phyloP scores from a whole-genome alignment of 2,888 invertebrate species.

The Diarsia brunnea region DNA sequence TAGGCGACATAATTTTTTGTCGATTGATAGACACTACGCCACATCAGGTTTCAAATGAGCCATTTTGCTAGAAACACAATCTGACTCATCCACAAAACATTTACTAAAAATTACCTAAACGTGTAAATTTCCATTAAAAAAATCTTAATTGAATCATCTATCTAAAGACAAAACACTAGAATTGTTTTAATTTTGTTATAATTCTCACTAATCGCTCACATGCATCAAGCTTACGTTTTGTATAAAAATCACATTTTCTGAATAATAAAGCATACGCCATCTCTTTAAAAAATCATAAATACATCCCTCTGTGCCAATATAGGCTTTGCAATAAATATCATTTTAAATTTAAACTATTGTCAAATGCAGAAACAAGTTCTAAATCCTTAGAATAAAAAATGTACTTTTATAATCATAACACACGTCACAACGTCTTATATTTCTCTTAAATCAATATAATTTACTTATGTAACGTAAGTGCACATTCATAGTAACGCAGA shows the following conservation, averaged over 20 bases:
- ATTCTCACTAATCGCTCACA: slow-evolving; percentile 68
- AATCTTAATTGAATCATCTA: slow-evolving; percentile 66
- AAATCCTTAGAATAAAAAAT: slow-evolving; percentile 67
- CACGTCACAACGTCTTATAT: slow-evolving; percentile 71
- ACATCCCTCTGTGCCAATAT: slow-evolving; percentile 61
- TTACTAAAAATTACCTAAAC: slow-evolving; percentile 56
- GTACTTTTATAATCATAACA: slow-evolving; percentile 68
- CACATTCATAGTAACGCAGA: slow-evolving; percentile 64
- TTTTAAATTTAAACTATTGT: slow-evolving; percentile 76
- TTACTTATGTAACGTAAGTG: slow-evolving; percentile 64
- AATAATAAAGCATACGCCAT: slow-evolving; percentile 63
- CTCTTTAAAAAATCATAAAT: slow-evolving; percentile 61
- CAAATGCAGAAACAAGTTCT: slow-evolving; percentile 72
- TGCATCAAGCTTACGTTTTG: slow-evolving; percentile 67
- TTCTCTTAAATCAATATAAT: slow-evolving; percentile 64
- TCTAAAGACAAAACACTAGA: slow-evolving; percentile 68
- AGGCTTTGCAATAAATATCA: slow-evolving; percentile 67
- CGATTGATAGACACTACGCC: slow-evolving; percentile 19
- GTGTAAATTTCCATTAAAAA: slow-evolving; percentile 58
- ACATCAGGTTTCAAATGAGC: slow-evolving; percentile 27
- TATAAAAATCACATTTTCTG: slow-evolving; percentile 68
- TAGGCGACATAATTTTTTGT: not conserved
- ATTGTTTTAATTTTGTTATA: slow-evolving; percentile 57
- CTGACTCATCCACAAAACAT: slow-evolving; percentile 39
- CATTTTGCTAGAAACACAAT: slow-evolving; percentile 33